Evolutionary conservation across 2,888 invertebrate species (phyloP), one percentile per base, ranked within the genome.

Genomic region (Teleogryllus oceanicus): DNA sequence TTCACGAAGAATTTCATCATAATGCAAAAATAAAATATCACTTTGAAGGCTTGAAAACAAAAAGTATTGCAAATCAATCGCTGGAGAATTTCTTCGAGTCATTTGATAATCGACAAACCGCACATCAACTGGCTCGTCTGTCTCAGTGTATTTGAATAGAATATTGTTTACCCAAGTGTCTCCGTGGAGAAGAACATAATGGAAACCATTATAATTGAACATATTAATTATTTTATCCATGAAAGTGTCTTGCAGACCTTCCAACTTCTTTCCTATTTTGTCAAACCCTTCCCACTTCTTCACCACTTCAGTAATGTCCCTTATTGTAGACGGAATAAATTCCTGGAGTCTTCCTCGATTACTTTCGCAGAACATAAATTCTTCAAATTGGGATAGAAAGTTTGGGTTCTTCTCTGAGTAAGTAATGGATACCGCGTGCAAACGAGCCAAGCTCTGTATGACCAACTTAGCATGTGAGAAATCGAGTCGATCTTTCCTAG

Each of bases 121-220:
- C 20, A 81, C 79, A 2, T 81, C 81, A 37, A 79, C 62, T 5
- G 78, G 77, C 21, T 77, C 77, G 2, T 75, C 78, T 10, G 75
- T 24, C 11, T 77, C 50, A 12, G 78, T 49, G n/a, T 62, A 62
- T n/a, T 75, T 37, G 62, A 81, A 83, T 50, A 83, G 74, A 74
- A 83, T 81, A 62, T 83, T 83, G 80, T 83, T 83, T 3, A 83
- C 74, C 82, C 82, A 83, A 24, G 76, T 81, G 51, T 83, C 83
- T 2, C 83, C 83, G 49, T 83, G 83, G n/a, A 78, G 80, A 24
- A 82, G 75, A 11, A 82, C 81, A 18, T 18, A 4, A 1, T n/a
- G 13, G 16, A 13, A 13, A 3, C 62, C 62, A 5, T 62, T n/a
- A n/a, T 8, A 13, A 13, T 13, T 13, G n/a, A 1, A 11, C 16